Base-by-base conservation (phyloP, 2,888 invertebrate species). In the Drosophila mimetica region DNA sequence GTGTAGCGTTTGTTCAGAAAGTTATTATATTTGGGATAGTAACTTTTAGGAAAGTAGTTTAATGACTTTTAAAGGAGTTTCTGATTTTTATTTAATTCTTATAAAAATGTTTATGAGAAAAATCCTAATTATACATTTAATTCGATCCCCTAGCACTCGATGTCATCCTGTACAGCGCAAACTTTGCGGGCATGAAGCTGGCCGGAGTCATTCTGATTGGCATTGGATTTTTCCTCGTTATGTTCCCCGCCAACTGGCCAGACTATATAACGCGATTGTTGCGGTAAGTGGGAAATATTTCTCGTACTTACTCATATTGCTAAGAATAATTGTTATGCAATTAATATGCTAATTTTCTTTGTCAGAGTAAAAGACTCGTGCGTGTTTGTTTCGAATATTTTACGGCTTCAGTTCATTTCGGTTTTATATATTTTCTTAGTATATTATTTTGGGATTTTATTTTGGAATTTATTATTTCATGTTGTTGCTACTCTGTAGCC, bases 241-340 rank as follows among this genome's bases (percentile, higher is more conserved):
- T 98, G 95, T 96, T 98, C 84, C 98, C 98, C 0, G 97, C 97
- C 92, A 97, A 98, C 93, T 98, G 98, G 98, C 97, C 98, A 0
- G 97, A 97, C 91, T 98, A 97, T 92, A 96, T 98, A 91, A 97
- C 97, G 89, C 94, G 97, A 80, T 93, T 97, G 70, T 93, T 98
- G 85, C 95, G 97, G 97, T 97, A 93, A 92, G 93, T 90, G 41
- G 50, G 89, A 79, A 59, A n/a, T 18, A 39, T 51, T 20, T 20
- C 4, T 47, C 11, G 1, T 51, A 34, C 32, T 48, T 34, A 47
- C 41, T 52, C 50, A 60, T 59, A 57, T 55, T 71, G 64, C 54
- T 64, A 58, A 30, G 36, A 71, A 58, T 52, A 53, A 64, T 52
- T 72, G 60, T 76, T 67, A 50, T 71, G 46, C 60, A 74, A 71